phyloP scores from a whole-genome alignment of 2,113 vertebrate species.

The Aix galericulata region DNA sequence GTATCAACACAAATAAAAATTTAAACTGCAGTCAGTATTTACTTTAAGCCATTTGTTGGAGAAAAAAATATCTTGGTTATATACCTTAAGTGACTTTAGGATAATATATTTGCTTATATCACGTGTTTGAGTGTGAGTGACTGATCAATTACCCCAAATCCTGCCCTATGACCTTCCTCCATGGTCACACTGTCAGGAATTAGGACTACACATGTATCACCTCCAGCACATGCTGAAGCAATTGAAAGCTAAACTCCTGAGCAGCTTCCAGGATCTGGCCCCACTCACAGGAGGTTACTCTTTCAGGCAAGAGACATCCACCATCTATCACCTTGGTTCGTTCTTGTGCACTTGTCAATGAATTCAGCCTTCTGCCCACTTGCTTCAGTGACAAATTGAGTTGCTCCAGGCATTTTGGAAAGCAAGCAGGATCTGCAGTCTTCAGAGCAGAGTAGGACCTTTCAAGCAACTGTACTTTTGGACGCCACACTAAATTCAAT shows the following conservation, averaged over 20 bases:
- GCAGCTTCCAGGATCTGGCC: background rate
- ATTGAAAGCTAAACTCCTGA: background rate
- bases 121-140: background rate
- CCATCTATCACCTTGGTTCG: background rate
- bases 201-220: accelerated
- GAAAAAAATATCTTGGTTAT: background rate
- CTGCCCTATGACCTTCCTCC: background rate
- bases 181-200: background rate
- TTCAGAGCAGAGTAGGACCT: background rate
- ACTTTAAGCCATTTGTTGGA: background rate
- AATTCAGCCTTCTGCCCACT: background rate
- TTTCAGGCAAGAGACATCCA: background rate
- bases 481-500: background rate
- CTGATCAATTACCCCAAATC: background rate
- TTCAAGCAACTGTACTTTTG: background rate
- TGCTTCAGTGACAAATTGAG: background rate
- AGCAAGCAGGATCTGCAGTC: background rate
- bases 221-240: background rate
- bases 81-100: background rate
- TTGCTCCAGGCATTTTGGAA: background rate
- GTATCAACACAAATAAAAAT: background rate
- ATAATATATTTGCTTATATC: background rate
- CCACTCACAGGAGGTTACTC: background rate
- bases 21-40: background rate
- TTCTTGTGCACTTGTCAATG: background rate